phyloP scores from a whole-genome alignment of 1,140 invertebrate genomes.

The Drosophila sproati region DNA sequence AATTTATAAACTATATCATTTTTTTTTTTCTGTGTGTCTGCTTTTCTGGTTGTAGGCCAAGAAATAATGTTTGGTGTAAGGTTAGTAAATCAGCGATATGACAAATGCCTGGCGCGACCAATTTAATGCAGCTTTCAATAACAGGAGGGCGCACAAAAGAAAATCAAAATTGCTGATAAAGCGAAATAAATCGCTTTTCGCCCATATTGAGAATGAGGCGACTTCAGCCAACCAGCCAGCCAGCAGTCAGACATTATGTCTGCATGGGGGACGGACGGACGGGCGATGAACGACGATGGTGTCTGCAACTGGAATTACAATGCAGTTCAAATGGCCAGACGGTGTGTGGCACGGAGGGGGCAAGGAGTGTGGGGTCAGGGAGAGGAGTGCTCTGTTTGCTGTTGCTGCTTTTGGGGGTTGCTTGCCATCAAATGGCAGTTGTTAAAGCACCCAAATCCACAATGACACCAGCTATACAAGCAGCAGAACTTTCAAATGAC shows the following conservation, averaged over 20 bases:
- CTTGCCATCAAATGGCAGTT: conserved; percentile 14
- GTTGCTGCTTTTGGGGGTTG: conserved; percentile 34
- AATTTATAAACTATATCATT: no score
- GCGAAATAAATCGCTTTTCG: conserved; percentile 73
- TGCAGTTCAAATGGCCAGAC: conserved; percentile 33
- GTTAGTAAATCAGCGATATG: conserved; percentile 81
- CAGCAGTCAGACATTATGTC: conserved; percentile 56
- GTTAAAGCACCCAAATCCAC: conserved; percentile 5
- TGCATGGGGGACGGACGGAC: conserved; percentile 17
- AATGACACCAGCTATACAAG: conserved; percentile 30
- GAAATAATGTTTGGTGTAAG: conserved; percentile 72
- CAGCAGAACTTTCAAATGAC: neutral
- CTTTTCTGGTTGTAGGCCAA: conserved; percentile 25
- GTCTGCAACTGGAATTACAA: conserved; percentile 44
- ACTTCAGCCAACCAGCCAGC: neutral
- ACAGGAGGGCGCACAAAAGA: conserved; percentile 35
- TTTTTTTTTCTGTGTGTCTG: neutral
- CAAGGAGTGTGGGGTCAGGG: neutral
- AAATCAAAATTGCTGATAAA: conserved; percentile 75
- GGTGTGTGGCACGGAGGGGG: neutral
- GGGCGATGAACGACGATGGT: neutral
- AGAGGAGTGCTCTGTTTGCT: conserved; percentile 11
- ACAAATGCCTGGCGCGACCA: conserved; percentile 59
- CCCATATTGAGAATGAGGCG: neutral
- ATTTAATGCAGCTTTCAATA: conserved; percentile 53